A percentile compares a stretch with the other conserved stretches of the same genome.
These are phyloP conservation scores for Aspidapion aeneum DNA, from an alignment of 2,888 invertebrate genomes.

Conservation along the genomic window DNA sequence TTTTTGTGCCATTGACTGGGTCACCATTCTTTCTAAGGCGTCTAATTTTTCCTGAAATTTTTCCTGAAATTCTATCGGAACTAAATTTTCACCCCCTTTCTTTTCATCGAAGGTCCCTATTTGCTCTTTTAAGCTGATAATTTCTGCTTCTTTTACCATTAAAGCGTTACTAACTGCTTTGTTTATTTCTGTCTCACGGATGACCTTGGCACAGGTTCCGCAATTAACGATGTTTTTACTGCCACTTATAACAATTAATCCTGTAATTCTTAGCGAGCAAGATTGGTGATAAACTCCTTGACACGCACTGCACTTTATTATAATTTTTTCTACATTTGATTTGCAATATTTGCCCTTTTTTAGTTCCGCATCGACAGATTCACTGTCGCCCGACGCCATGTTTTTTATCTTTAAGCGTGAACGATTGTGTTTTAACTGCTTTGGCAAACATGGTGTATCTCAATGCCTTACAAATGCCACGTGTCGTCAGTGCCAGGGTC, in stretches of 20 bases:
- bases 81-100: too few relatives aligned
- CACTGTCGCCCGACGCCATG: too few relatives aligned
- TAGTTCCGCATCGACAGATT: not conserved
- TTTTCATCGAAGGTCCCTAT: too few relatives aligned
- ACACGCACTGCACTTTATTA: not conserved
- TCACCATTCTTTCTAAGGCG: too few relatives aligned
- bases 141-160: not conserved
- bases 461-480: too few relatives aligned
- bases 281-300: constrained; percentile 1
- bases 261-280: constrained; percentile 3
- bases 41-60: too few relatives aligned
- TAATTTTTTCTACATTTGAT: constrained; percentile 1
- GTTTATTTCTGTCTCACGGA: constrained; percentile 4
- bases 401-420: too few relatives aligned
- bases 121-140: not conserved
- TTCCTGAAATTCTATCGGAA: too few relatives aligned
- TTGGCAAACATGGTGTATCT: too few relatives aligned
- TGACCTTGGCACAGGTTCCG: not conserved
- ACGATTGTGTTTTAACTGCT: too few relatives aligned
- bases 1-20: too few relatives aligned
- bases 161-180: not conserved
- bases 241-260: constrained; percentile 5
- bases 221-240: constrained; percentile 4
- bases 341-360: constrained; percentile 12
- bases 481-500: too few relatives aligned